Conservation (phyloP, 2,113 vertebrate genomes). For the Forbesichthys papilliferus region DNA sequence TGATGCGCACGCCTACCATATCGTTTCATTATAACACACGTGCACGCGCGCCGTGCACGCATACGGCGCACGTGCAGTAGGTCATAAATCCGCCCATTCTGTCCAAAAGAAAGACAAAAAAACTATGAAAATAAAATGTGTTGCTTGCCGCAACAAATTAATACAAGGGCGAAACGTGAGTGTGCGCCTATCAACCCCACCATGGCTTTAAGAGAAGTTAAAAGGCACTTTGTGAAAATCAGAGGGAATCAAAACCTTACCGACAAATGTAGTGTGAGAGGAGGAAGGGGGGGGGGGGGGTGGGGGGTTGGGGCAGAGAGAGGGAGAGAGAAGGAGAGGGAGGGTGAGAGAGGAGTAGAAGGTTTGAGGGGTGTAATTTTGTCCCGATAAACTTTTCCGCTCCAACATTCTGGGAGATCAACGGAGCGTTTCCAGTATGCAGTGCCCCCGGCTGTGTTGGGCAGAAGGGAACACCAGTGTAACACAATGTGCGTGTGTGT, state of each 20-base stretch:
- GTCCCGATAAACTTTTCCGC: conserved; percentile 63
- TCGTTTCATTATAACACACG: too few species aligned
- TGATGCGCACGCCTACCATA: too few species aligned
- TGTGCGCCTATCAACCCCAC: conserved; percentile 15
- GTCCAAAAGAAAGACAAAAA: too few species aligned
- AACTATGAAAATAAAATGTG: too few species aligned
- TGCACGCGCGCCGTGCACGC: too few species aligned
- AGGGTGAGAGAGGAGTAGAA: conserved; percentile 7
- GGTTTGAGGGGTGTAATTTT: conserved; percentile 53
- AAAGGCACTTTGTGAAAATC: conserved; percentile 23
- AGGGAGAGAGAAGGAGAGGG: background rate
- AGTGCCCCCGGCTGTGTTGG: conserved; percentile 46
- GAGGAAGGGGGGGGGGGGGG: background rate
- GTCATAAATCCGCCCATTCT: too few species aligned
- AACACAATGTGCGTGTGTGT: too few species aligned
- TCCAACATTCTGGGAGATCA: conserved; percentile 62
- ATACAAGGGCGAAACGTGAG: conserved; percentile 23
- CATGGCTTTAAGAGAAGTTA: conserved; percentile 23
- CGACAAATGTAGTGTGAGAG: conserved; percentile 6
- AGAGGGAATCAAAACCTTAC: conserved; percentile 20
- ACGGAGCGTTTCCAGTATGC: conserved; percentile 50
- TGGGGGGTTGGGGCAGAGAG: background rate
- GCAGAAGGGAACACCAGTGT: conserved; percentile 1
- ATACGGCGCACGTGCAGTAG: too few species aligned
- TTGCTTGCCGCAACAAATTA: background rate